A percentile compares a stretch with the other conserved stretches of the same genome.
Evolutionary conservation across 1,140 invertebrate genomes (phyloP).

Genomic region (Conus ventricosus): DNA sequence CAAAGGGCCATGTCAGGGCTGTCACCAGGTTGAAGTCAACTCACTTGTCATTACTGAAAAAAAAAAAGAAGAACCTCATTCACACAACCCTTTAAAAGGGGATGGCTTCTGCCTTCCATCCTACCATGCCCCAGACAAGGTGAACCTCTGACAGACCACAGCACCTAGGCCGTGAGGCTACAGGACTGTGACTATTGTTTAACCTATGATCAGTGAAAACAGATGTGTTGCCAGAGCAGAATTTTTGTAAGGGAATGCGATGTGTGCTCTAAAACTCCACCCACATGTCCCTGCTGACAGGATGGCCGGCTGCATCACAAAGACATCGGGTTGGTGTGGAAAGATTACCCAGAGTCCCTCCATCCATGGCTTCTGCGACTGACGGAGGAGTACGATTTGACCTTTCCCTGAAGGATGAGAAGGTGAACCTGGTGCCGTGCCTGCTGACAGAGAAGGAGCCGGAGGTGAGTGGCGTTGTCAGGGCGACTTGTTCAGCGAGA

Average conservation of each 20-base stretch:
- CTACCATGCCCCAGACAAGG: too few species aligned
- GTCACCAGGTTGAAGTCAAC: too few species aligned
- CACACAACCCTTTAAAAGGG: too few species aligned
- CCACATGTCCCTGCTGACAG: slow-evolving; percentile 36
- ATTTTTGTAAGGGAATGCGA: not conserved
- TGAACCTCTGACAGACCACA: too few species aligned
- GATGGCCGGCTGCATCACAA: slow-evolving; percentile 67
- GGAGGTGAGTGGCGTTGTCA: slow-evolving; percentile 49
- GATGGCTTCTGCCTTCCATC: too few species aligned
- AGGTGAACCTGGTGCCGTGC: slow-evolving; percentile 71
- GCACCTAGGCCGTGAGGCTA: too few species aligned
- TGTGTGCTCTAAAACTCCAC: not conserved
- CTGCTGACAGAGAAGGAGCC: slow-evolving; percentile 68
- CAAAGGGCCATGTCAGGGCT: too few species aligned
- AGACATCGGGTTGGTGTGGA: slow-evolving; percentile 69
- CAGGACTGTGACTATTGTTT: too few species aligned
- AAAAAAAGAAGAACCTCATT: too few species aligned
- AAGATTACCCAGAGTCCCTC: slow-evolving; percentile 60
- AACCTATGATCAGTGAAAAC: not conserved
- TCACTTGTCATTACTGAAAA: too few species aligned
- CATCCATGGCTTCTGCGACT: slow-evolving; percentile 70
- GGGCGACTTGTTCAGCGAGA: not conserved
- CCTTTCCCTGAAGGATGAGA: slow-evolving; percentile 65
- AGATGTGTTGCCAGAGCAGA: not conserved
- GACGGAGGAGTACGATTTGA: slow-evolving; percentile 74